A percentile compares a stretch with the other conserved stretches of the same genome.
These are phyloP conservation scores for Muscidifurax raptorellus DNA, from an alignment of 1,140 invertebrate genomes.

Conservation along the genomic window DNA sequence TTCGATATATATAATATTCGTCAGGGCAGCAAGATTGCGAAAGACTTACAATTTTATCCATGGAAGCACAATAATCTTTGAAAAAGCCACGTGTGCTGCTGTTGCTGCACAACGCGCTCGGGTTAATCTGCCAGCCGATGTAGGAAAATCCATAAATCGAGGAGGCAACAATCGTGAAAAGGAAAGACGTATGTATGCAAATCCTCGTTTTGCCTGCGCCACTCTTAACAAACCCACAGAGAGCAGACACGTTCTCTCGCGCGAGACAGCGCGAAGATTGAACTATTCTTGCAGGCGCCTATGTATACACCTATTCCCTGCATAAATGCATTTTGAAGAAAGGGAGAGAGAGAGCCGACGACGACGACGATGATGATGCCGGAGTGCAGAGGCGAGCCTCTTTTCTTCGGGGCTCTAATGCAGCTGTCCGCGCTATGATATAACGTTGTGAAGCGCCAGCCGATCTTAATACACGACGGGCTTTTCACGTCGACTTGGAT, in stretches of 20 bases:
- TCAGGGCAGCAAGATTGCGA: no score
- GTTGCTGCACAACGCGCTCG: no score
- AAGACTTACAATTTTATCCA: neutral
- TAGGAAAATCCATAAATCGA: neutral
- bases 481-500: neutral
- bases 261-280: conserved; percentile 67
- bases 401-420: neutral
- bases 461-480: neutral
- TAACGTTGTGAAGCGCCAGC: no score
- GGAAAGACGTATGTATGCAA: neutral
- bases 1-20: no score
- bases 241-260: neutral
- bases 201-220: neutral
- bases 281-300: conserved; percentile 56
- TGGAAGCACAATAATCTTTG: no score
- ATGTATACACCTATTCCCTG: conserved; percentile 56
- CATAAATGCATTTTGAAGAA: conserved; percentile 69
- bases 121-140: neutral
- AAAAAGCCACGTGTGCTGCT: neutral
- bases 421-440: conserved; percentile 13
- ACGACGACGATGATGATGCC: conserved; percentile 45
- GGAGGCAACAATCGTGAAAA: neutral
- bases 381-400: neutral
- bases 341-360: conserved; percentile 36
- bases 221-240: neutral